Evolutionary conservation across 1,140 invertebrate genomes (phyloP).

Genomic region (Dolichoris vasculosae): DNA sequence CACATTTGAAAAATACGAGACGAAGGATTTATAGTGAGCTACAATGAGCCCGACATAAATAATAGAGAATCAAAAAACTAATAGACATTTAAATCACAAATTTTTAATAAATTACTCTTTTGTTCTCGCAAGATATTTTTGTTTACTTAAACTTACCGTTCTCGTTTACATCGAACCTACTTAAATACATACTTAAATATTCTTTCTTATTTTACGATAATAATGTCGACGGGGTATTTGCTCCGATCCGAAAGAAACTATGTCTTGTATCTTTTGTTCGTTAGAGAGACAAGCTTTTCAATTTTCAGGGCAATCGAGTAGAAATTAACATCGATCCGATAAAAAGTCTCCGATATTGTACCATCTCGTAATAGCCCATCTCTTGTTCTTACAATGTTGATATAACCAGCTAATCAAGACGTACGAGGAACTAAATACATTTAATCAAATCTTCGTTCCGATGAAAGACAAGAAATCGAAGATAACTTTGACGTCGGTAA

Average conservation of each 20-base stretch:
- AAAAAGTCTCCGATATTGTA: neutral
- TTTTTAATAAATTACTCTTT: neutral
- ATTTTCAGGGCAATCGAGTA: neutral
- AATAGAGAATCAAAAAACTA: neutral
- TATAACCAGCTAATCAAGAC: neutral
- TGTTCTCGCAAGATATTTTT: neutral
- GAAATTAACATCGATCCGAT: neutral
- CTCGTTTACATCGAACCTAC: neutral
- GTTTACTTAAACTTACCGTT: neutral
- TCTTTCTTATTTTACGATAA: neutral
- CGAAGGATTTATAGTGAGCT: conserved; percentile 11
- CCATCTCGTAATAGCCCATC: neutral
- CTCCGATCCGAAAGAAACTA: neutral
- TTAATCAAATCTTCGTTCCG: conserved; percentile 25
- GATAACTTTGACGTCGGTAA: conserved; percentile 40
- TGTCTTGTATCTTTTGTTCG: neutral
- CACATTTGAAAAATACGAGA: conserved; percentile 28
- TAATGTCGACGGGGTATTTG: neutral
- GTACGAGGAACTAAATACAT: neutral
- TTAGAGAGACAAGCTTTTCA: neutral
- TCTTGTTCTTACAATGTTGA: neutral
- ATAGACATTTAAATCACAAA: neutral
- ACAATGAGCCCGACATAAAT: neutral
- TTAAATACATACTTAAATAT: neutral
- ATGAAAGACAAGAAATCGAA: conserved; percentile 44